phyloP scores from a whole-genome alignment of 2,888 invertebrate genomes.

The Lacanobia wlatinum region DNA sequence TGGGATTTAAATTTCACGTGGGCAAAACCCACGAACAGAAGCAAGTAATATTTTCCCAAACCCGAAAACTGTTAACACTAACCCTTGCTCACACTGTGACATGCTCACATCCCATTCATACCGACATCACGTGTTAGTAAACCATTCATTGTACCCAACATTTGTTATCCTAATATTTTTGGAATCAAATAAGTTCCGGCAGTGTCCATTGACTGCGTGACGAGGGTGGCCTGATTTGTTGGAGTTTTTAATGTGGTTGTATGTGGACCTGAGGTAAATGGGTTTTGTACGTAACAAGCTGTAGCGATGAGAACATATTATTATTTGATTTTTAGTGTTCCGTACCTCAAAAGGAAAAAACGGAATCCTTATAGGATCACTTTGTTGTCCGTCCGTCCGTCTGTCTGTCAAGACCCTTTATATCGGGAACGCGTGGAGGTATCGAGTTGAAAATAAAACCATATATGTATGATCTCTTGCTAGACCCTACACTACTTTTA shows the following conservation, averaged over 20 bases:
- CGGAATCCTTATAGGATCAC: no score
- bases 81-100: conserved; percentile 1
- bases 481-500: no score
- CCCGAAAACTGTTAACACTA: neutral
- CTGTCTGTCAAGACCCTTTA: no score
- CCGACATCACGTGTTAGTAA: conserved; percentile 1
- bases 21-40: no score
- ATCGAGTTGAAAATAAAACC: no score
- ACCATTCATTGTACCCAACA: conserved; percentile 13
- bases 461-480: no score
- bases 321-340: no score
- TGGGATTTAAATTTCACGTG: no score
- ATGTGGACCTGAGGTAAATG: neutral
- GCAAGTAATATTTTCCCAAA: neutral
- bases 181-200: conserved; percentile 24
- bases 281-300: conserved; percentile 6
- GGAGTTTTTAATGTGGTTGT: conserved; percentile 27
- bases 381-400: no score
- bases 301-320: neutral
- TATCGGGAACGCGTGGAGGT: no score
- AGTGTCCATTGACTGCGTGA: conserved; percentile 37
- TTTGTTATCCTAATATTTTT: conserved; percentile 34
- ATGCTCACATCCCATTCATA: neutral
- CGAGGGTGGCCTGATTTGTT: conserved; percentile 36
- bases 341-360: no score